phyloP scores from a whole-genome alignment of 2,888 invertebrate genomes.

The Hypsopygia costalis region DNA sequence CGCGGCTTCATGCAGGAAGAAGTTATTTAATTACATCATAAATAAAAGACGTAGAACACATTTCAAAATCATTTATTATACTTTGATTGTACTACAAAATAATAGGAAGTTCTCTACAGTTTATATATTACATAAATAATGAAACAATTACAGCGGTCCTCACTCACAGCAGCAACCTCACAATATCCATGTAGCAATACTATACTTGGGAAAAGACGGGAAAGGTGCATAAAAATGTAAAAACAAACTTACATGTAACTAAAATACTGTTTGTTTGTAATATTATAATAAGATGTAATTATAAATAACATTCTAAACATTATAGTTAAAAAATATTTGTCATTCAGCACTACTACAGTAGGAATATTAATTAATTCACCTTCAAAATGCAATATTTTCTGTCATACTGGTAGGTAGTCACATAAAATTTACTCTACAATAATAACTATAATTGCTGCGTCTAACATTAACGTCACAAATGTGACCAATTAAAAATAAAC shows the following conservation, averaged over 20 bases:
- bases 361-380: conserved; percentile 11
- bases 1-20: neutral
- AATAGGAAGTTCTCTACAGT: conserved; percentile 80
- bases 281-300: neutral
- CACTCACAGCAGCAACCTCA: conserved; percentile 44
- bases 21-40: too few relatives aligned
- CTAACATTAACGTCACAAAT: conserved; percentile 68
- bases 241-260: conserved; percentile 47
- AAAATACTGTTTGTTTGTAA: conserved; percentile 73
- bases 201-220: conserved; percentile 31
- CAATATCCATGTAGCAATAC: conserved; percentile 39
- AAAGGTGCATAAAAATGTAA: conserved; percentile 25
- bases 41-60: conserved; percentile 27
- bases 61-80: conserved; percentile 76
- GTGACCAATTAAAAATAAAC: conserved; percentile 70
- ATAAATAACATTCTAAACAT: conserved; percentile 29
- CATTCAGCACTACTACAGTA: neutral
- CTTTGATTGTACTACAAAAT: conserved; percentile 80
- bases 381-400: conserved; percentile 45
- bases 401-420: conserved; percentile 37
- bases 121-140: conserved; percentile 77
- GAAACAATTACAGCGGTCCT: conserved; percentile 66
- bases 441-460: conserved; percentile 51
- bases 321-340: conserved; percentile 33
- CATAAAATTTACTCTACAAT: conserved; percentile 41